Evolutionary conservation across 2,888 invertebrate species (phyloP).

Genomic region (Macaria liturata): DNA sequence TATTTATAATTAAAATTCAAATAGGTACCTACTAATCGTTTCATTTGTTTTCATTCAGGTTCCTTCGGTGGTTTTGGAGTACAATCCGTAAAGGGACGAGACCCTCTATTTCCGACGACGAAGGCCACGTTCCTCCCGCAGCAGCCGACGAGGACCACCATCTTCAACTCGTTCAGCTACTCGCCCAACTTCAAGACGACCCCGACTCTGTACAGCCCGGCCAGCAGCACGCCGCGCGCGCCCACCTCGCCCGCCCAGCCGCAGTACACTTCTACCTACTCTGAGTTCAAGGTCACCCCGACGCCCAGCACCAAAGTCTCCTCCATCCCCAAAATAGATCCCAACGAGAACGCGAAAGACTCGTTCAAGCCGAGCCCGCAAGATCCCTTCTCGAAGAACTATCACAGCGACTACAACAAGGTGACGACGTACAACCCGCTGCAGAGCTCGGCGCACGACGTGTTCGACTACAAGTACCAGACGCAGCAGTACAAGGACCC

Average conservation of each 20-base stretch:
- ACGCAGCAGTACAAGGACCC: conserved; percentile 61
- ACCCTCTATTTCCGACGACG: conserved; percentile 66
- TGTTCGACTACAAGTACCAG: conserved; percentile 57
- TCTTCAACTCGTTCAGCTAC: conserved; percentile 70
- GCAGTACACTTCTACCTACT: conserved; percentile 63
- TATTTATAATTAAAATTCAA: too few relatives aligned
- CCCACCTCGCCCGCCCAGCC: conserved; percentile 62
- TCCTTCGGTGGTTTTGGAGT: conserved; percentile 85
- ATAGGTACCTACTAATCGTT: too few relatives aligned
- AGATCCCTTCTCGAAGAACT: conserved; percentile 69
- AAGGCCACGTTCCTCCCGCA: conserved; percentile 70
- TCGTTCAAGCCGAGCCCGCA: conserved; percentile 75
- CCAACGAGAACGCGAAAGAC: conserved; percentile 59
- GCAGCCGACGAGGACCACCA: conserved; percentile 67
- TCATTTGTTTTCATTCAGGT: conserved; percentile 59
- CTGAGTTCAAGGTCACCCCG: conserved; percentile 70
- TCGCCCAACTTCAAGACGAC: conserved; percentile 66
- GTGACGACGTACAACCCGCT: conserved; percentile 71
- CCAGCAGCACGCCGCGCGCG: conserved; percentile 60
- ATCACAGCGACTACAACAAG: conserved; percentile 60
- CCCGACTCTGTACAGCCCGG: conserved; percentile 53
- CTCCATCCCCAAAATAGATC: conserved; percentile 64
- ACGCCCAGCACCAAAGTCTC: conserved; percentile 72
- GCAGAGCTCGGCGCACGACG: conserved; percentile 58
- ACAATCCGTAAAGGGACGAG: conserved; percentile 79